These are phyloP conservation scores for Hermaeophaga mercurialis DNA, from an alignment of 2,888 invertebrate species.

Conservation along the genomic window DNA sequence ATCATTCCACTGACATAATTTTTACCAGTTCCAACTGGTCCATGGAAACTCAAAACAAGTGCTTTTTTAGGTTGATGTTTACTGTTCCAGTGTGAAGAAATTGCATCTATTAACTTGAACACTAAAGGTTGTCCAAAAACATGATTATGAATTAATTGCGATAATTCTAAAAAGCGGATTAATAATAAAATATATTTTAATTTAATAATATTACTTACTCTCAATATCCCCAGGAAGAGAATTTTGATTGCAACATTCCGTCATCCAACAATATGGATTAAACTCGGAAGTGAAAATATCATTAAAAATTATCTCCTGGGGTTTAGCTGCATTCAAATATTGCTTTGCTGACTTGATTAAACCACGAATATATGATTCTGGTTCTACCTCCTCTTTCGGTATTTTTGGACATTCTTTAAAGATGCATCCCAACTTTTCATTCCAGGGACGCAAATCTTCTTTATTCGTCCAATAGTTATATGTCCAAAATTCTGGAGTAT, in stretches of 20 bases:
- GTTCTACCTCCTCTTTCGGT: background rate
- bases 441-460: constrained; percentile 1
- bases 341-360: background rate
- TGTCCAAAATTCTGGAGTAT: constrained; percentile 1
- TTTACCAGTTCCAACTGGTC: constrained; percentile 91
- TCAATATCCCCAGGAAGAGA: constrained; percentile 30
- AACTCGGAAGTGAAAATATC: constrained; percentile 16
- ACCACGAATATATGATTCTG: background rate
- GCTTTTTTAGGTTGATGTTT: constrained; percentile 69
- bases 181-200: background rate
- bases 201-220: constrained; percentile 28
- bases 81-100: constrained; percentile 65
- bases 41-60: constrained; percentile 90
- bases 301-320: constrained; percentile 9
- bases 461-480: constrained; percentile 3
- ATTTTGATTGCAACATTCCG: constrained; percentile 34
- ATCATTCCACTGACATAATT: constrained; percentile 82
- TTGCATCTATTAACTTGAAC: constrained; percentile 67
- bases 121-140: constrained; percentile 85
- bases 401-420: constrained; percentile 8
- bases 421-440: constrained; percentile 1
- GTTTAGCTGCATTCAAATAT: constrained; percentile 18
- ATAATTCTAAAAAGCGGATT: constrained; percentile 8
- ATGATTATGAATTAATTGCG: constrained; percentile 55
- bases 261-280: constrained; percentile 27